These are phyloP conservation scores for Triplophysa yarkandensis DNA, from an alignment of 2,797 vertebrate species.

Conservation along the genomic window DNA sequence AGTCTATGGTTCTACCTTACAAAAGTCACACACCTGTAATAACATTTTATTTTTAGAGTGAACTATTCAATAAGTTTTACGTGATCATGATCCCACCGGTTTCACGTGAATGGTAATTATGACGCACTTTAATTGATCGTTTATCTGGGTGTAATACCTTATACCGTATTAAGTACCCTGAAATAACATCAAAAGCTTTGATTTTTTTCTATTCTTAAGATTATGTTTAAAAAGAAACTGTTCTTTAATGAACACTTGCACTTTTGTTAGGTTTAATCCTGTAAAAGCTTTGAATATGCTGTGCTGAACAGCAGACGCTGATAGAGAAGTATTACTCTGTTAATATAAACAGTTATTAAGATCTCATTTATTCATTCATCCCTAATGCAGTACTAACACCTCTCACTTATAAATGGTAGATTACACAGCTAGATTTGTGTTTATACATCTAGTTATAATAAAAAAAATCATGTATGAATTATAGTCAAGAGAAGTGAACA, in stretches of 20 bases:
- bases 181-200: background rate
- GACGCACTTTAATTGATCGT: background rate
- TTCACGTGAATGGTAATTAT: no score
- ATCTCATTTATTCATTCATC: conserved; percentile 29
- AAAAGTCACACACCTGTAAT: no score
- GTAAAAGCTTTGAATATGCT: background rate
- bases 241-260: background rate
- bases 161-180: background rate
- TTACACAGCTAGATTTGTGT: background rate
- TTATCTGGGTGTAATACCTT: background rate
- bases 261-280: background rate
- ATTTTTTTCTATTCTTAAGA: background rate
- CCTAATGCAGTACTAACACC: conserved; percentile 11
- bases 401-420: conserved; percentile 5
- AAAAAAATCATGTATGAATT: conserved; percentile 6
- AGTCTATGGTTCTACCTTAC: no score
- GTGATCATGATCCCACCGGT: no score
- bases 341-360: conserved; percentile 16
- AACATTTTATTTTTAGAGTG: no score
- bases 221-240: background rate
- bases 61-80: no score
- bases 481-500: background rate
- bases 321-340: background rate
- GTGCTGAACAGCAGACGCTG: conserved; percentile 5
- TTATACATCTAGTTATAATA: background rate